Base-by-base conservation (phyloP, 2,113 vertebrate genomes). In the Siniperca knerii region DNA sequence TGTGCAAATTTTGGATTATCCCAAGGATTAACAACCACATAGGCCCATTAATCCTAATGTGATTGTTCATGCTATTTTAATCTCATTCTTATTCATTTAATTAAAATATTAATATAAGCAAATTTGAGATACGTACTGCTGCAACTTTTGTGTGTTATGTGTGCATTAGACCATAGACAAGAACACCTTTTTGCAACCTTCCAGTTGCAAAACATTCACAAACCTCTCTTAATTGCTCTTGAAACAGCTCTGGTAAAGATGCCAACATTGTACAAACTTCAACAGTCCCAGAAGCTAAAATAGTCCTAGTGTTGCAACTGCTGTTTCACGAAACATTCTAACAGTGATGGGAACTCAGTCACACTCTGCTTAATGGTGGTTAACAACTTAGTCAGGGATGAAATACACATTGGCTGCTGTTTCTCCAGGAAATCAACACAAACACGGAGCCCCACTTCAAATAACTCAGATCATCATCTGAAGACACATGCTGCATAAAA, bases 391-490 rank as follows among this genome's bases (percentile, higher is more conserved):
- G 50, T 72, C 3, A 9, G n/a, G 42, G 44, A 69, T 50, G 21
- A 80, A 73, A 79, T 64, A 46, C 73, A 61, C 71, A 66, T 20
- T 64, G 23, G 69, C 42, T 48, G n/a, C 54, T 61, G 55, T 65
- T 71, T 77, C 23, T 60, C 3, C 54, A 11, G 42, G 20, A 83
- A 25, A 76, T 65, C 61, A 79, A 58, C 57, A 61, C 73, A 70
- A 69, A 60, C 79, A 67, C 52, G 3, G 52, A 21, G 42, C 35
- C 54, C 1, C 55, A 79, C 54, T 54, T 16, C 60, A 67, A 54
- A 69, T n/a, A 74, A 76, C 79, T 81, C 66, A 81, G 71, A 81
- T 66, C 62, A 46, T 77, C 54, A 75, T 79, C 77, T 67, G 48
- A 87, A 68, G 52, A 77, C 66, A 70, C 33, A 13, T 3, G 25